These are phyloP conservation scores for Drosophila trapezifrons DNA, from an alignment of 1,140 invertebrate species.

Conservation along the genomic window DNA sequence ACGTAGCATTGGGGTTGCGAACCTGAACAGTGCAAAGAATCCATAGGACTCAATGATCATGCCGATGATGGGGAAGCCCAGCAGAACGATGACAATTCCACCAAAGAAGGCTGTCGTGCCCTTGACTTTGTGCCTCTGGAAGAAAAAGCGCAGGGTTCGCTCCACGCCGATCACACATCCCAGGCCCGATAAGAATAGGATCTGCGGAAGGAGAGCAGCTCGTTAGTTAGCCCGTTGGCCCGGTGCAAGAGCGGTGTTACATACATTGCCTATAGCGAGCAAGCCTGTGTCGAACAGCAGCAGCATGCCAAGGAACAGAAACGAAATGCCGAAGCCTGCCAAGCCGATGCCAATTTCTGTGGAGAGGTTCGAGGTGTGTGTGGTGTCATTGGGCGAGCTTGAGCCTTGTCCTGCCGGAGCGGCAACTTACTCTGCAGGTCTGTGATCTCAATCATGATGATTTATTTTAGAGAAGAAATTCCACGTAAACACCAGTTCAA, in stretches of 20 bases:
- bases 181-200: constrained; percentile 96
- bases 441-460: constrained; percentile 89
- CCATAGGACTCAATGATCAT: constrained; percentile 98
- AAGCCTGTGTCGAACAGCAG: constrained; percentile 99
- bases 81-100: constrained; percentile 96
- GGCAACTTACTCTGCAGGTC: constrained; percentile 89
- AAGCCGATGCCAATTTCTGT: constrained; percentile 98
- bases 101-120: constrained; percentile 96
- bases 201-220: constrained; percentile 43
- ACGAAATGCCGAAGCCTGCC: constrained; percentile 97
- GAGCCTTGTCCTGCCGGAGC: neutral
- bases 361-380: constrained; percentile 69
- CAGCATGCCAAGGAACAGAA: constrained; percentile 97
- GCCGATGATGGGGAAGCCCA: constrained; percentile 98
- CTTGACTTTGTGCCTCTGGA: constrained; percentile 98
- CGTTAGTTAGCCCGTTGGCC: neutral
- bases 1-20: constrained; percentile 37
- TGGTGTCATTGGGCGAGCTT: constrained; percentile 10
- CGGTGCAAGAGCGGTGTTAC: neutral
- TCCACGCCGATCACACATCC: constrained; percentile 98
- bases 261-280: constrained; percentile 98
- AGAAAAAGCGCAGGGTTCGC: constrained; percentile 98
- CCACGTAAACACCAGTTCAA: constrained; percentile 67
- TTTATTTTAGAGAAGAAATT: constrained; percentile 37
- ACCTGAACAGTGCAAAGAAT: constrained; percentile 92